A percentile compares a stretch with the other conserved stretches of the same genome.
These are phyloP conservation scores for Scolopax mira DNA, from an alignment of 2,113 vertebrate species.

Conservation along the genomic window DNA sequence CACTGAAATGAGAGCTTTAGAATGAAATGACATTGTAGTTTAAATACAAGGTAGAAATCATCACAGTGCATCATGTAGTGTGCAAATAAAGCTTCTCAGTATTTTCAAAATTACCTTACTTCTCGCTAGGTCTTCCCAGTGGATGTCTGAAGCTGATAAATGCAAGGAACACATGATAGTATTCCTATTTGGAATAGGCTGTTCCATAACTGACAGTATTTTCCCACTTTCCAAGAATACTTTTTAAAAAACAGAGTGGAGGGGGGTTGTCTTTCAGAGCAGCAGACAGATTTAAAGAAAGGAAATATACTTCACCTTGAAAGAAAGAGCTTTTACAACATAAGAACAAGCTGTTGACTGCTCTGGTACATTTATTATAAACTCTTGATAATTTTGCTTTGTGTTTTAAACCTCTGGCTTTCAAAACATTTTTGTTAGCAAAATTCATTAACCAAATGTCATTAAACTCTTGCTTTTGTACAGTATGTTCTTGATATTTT, in stretches of 20 bases:
- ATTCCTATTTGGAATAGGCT: background rate
- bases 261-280: background rate
- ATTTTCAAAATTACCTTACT: background rate
- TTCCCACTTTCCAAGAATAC: background rate
- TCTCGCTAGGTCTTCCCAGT: background rate
- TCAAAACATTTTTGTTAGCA: background rate
- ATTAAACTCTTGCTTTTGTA: background rate
- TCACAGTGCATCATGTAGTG: too few species aligned
- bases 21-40: background rate
- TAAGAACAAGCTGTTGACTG: background rate
- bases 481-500: background rate
- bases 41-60: background rate
- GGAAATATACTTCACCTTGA: background rate
- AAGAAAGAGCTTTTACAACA: background rate
- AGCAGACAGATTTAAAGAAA: background rate
- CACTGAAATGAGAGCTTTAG: background rate
- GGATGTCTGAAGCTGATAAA: background rate
- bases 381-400: background rate
- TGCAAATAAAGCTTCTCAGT: background rate
- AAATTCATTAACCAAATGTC: background rate
- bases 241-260: background rate
- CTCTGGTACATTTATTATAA: background rate
- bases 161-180: background rate
- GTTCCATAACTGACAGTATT: background rate
- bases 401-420: background rate